Evolutionary conservation across 2,113 vertebrate genomes (phyloP), one percentile per base, ranked within the genome.

Genomic region (Saiga tatarica): DNA sequence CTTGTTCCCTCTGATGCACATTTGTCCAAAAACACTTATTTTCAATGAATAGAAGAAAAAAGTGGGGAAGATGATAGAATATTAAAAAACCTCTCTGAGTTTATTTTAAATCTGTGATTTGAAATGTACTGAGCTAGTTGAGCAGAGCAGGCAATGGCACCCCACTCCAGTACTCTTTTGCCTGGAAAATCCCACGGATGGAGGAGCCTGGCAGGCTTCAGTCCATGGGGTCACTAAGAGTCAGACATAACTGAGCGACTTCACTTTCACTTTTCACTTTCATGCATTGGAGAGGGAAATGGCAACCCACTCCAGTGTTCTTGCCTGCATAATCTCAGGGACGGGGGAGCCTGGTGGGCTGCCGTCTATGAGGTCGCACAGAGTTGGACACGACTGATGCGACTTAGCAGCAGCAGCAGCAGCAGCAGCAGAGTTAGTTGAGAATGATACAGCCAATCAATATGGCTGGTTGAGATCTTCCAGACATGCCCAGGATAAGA

Each of bases 21-120:
- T 87, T 95, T 57, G 57, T 39, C 95, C 93, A 62, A 83, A 87
- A 94, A 93, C 17, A 57, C 81, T 96, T 93, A 39, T 76, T 96
- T 84, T 91, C 47, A 62, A 74, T 47, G 57, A 93, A 53, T 79
- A 42, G 87, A 81, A 76, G 45, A 78, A 67, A 47, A 78, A 86
- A 92, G 60, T 28, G 2, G 2, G 12, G 42, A 33, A n/a, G 23
- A 42, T 10, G 16, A 25, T n/a, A 45, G 55, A 59, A 85, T 12
- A 83, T 74, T 1, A 78, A 67, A 95, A 95, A 94, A 94, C 1
- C 14, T 55, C 78, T 60, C 3, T n/a, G 64, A 94, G 33, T 86
- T 97, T n/a, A 91, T 8, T 84, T 71, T 92, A 78, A 98, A 82
- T 84, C 42, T 94, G 50, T 79, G 52, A 53, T 82, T 87, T 50